Conservation (phyloP, 2,113 vertebrate genomes). For the Myotis davidii region DNA sequence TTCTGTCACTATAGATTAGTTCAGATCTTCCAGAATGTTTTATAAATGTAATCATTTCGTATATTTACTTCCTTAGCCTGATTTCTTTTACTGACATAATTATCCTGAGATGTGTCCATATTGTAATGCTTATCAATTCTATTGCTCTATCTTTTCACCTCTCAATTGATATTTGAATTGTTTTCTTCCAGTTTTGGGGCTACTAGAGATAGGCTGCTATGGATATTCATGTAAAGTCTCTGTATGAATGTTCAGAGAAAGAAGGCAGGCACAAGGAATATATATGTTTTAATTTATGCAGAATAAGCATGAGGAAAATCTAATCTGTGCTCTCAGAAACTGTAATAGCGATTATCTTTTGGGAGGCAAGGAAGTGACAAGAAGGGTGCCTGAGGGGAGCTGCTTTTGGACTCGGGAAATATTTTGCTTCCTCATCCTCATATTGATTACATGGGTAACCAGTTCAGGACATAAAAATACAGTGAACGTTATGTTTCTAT, state of each 20-base stretch:
- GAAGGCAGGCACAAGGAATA: not conserved
- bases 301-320: not conserved
- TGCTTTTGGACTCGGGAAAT: not conserved
- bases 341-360: not conserved
- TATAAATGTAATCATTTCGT: not conserved
- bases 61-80: not conserved
- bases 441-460: not conserved
- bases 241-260: not conserved
- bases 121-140: not conserved
- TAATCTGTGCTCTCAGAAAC: not conserved
- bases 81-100: not conserved
- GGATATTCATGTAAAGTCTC: not conserved
- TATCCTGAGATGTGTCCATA: constrained; percentile 11
- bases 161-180: not conserved
- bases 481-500: not conserved
- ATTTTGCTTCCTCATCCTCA: constrained; percentile 1
- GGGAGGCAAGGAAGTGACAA: not conserved
- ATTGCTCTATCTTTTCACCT: not conserved
- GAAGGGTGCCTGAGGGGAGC: not conserved
- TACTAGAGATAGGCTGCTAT: not conserved
- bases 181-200: not conserved
- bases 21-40: not conserved
- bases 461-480: not conserved
- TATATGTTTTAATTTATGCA: not conserved
- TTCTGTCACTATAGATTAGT: not conserved